Percentiles rank a stretch among this genome's conserved stretches.
phyloP scores from a whole-genome alignment of 2,888 invertebrate genomes.

The Strigamia transsilvanica region DNA sequence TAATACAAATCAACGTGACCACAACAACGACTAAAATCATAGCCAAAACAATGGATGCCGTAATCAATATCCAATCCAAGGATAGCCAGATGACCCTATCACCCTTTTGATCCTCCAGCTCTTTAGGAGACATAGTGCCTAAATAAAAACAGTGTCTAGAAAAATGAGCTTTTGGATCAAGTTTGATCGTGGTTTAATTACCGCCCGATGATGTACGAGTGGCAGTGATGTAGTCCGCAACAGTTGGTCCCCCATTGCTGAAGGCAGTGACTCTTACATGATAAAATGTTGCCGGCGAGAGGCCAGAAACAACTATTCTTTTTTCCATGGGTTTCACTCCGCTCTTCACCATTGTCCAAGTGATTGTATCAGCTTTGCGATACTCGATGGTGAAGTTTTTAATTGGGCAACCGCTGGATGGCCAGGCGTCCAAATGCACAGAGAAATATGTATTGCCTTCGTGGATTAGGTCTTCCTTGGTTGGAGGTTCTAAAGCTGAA shows the following conservation, averaged over 20 bases:
- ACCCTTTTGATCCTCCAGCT: constrained; percentile 15
- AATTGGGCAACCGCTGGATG: constrained; percentile 63
- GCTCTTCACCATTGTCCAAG: constrained; percentile 4
- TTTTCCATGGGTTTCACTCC: constrained; percentile 43
- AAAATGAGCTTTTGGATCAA: background rate
- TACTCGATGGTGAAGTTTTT: constrained; percentile 57
- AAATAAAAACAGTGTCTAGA: no score
- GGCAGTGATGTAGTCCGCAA: constrained; percentile 48
- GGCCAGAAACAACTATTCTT: constrained; percentile 42
- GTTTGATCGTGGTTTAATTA: background rate
- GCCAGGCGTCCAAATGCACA: constrained; percentile 63
- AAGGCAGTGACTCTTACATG: constrained; percentile 50
- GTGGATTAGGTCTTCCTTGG: constrained; percentile 57
- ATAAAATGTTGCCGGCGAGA: constrained; percentile 43
- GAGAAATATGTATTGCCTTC: constrained; percentile 63
- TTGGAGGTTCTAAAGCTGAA: constrained; percentile 57
- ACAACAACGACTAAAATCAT: constrained; percentile 40
- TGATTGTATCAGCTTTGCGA: constrained; percentile 28
- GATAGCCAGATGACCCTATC: constrained; percentile 52
- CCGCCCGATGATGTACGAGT: constrained; percentile 36
- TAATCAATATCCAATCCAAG: constrained; percentile 53
- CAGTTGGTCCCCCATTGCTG: constrained; percentile 41
- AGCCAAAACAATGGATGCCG: constrained; percentile 12
- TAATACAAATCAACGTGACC: constrained; percentile 39
- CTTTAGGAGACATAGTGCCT: constrained; percentile 32